These are phyloP conservation scores for Chalcis sispes DNA, from an alignment of 2,888 invertebrate species.

Conservation along the genomic window DNA sequence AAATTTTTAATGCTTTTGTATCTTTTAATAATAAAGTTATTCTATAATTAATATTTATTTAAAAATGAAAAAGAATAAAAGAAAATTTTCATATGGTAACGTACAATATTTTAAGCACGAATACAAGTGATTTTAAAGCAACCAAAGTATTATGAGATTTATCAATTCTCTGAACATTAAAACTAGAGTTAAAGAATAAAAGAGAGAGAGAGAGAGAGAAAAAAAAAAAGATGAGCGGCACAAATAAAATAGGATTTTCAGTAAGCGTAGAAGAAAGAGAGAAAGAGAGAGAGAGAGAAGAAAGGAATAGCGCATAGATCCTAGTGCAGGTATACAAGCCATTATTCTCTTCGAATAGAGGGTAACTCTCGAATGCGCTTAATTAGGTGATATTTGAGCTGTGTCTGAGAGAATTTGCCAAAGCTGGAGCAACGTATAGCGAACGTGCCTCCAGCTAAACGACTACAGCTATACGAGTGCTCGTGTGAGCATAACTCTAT, in stretches of 20 bases:
- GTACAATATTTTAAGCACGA: no score
- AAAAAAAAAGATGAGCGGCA: no score
- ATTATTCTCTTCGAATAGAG: conserved; percentile 60
- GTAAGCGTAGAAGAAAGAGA: conserved; percentile 1
- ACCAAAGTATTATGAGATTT: conserved; percentile 4
- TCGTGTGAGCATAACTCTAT: conserved; percentile 13
- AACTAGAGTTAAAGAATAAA: no score
- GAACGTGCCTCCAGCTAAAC: not conserved
- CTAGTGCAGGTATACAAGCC: conserved; percentile 54
- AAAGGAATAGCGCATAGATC: not conserved
- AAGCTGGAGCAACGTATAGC: not conserved
- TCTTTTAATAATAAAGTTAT: no score
- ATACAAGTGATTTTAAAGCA: no score
- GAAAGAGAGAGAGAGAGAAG: not conserved
- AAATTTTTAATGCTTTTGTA: no score
- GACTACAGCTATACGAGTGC: not conserved
- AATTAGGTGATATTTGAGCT: conserved; percentile 72
- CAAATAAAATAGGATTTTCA: no score
- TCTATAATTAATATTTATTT: no score
- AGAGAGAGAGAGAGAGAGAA: no score
- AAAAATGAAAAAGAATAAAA: no score
- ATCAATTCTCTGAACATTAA: conserved; percentile 11
- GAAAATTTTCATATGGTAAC: no score
- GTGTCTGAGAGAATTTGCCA: conserved; percentile 61
- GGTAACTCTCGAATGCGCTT: conserved; percentile 70